Conservation (phyloP, 2,888 invertebrate species). For the Eurytoma adleriae region DNA sequence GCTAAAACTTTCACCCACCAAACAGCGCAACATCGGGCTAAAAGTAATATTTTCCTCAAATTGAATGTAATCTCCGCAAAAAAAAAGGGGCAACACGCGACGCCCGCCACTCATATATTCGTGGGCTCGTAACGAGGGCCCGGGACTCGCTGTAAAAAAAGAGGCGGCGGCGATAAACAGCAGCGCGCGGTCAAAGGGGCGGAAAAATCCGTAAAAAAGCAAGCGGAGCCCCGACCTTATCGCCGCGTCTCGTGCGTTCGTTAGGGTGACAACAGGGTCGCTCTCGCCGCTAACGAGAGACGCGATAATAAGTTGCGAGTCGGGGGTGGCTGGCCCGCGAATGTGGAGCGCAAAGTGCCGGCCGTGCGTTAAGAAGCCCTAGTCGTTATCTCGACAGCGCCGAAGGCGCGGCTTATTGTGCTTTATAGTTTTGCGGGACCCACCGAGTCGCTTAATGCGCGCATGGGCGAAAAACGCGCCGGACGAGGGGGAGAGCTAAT, state of each 20-base stretch:
- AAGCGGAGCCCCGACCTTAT: not conserved
- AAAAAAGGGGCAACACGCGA: no score
- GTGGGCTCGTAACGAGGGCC: not conserved
- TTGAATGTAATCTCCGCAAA: no score
- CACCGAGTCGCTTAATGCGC: not conserved
- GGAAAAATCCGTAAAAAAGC: no score
- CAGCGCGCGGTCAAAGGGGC: no score
- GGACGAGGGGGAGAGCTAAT: not conserved
- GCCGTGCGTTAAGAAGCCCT: constrained; percentile 2
- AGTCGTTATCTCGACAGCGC: constrained; percentile 26
- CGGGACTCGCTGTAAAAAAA: no score
- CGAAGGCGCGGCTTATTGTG: not conserved
- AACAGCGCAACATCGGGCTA: no score
- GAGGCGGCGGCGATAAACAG: no score
- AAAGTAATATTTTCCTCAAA: no score
- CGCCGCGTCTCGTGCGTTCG: constrained; percentile 5
- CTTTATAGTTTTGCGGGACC: not conserved
- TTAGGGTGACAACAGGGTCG: constrained; percentile 1
- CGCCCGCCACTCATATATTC: no score
- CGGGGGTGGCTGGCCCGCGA: not conserved
- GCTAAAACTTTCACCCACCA: no score
- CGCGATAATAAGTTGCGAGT: constrained; percentile 25
- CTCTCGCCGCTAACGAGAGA: constrained; percentile 30
- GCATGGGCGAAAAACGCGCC: no score
- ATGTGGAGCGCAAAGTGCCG: constrained; percentile 32